Evolutionary conservation across 1,140 invertebrate genomes (phyloP).

Genomic region (Drosophila grimshawi): DNA sequence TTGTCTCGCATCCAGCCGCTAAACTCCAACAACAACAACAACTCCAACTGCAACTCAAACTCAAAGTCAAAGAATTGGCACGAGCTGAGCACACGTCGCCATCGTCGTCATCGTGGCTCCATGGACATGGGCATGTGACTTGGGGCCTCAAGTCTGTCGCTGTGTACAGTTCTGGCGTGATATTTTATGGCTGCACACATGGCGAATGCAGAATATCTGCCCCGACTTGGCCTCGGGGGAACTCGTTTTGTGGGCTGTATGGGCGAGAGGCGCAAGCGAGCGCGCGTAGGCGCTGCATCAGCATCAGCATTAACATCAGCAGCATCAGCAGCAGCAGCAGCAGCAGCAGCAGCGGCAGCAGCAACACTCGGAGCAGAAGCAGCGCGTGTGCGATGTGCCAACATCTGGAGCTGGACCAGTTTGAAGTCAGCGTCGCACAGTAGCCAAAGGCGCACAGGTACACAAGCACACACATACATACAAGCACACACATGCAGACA

Average conservation of each 20-base stretch:
- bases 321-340: slow-evolving; percentile 13
- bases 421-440: slow-evolving; percentile 57
- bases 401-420: slow-evolving; percentile 76
- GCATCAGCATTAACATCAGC: background rate
- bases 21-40: slow-evolving; percentile 34
- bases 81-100: slow-evolving; percentile 75
- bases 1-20: slow-evolving; percentile 56
- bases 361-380: slow-evolving; percentile 27
- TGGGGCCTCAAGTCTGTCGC: slow-evolving; percentile 35
- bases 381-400: slow-evolving; percentile 75
- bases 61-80: slow-evolving; percentile 71
- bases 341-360: slow-evolving; percentile 20
- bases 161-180: slow-evolving; percentile 69
- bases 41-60: slow-evolving; percentile 8
- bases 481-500: slow-evolving; percentile 6
- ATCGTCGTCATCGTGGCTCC: slow-evolving; percentile 26
- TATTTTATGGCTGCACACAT: slow-evolving; percentile 71
- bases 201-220: slow-evolving; percentile 40
- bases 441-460: slow-evolving; percentile 59
- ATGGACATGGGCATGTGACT: slow-evolving; percentile 21
- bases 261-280: slow-evolving; percentile 31
- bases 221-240: slow-evolving; percentile 52
- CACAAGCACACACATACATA: slow-evolving; percentile 20
- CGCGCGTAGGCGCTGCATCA: slow-evolving; percentile 67
- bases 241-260: slow-evolving; percentile 74